Base-by-base conservation (phyloP, 2,888 invertebrate species). In the Urechis unicinctus region DNA sequence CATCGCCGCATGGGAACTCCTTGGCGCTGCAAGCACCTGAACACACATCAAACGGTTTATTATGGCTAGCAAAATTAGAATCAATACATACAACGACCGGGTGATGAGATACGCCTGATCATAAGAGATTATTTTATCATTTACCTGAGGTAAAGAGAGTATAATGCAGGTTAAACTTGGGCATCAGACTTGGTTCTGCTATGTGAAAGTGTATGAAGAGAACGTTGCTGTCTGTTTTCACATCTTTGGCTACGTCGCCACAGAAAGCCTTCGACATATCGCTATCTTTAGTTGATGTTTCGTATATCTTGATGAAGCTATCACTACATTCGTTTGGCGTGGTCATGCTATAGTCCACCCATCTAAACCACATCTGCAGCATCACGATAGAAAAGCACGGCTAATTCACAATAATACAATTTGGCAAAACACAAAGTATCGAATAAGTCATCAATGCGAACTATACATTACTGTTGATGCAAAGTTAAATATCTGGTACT, bases 231-330 rank as follows among this genome's bases (percentile, higher is more conserved):
- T 59, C 55, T 0, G 72, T 68, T n/a, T 52, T 60, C 52, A 69
- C 57, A 46, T 66, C 60, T 28, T 63, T 60, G 1, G 65, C 60
- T 4, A 61, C 62, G 3, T 60, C 56, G n/a, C 56, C 58, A 57
- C 71, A 71, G 51, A 66, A 63, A 4, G 62, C 60, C 4, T 64
- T 65, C 4, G 59, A 53, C 6, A 58, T 48, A 55, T 66, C 62
- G 1, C 59, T 58, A 48, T 62, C 60, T 2, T 67, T 60, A 0
- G 72, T 71, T 2, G 70, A 68, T 2, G 65, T 63, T 44, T 72
- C 71, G 55, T 72, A 75, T 13, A 74, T 52, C 50, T 70, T 70
- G 17, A 75, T 63, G 56, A 65, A 64, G 61, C 69, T 73, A 28
- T 64, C 52, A 6, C 62, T 62, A 57, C 75, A 75, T 21, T 56